Evolutionary conservation across 2,113 vertebrate species (phyloP).

Genomic region (Entomyzon cyanotis): DNA sequence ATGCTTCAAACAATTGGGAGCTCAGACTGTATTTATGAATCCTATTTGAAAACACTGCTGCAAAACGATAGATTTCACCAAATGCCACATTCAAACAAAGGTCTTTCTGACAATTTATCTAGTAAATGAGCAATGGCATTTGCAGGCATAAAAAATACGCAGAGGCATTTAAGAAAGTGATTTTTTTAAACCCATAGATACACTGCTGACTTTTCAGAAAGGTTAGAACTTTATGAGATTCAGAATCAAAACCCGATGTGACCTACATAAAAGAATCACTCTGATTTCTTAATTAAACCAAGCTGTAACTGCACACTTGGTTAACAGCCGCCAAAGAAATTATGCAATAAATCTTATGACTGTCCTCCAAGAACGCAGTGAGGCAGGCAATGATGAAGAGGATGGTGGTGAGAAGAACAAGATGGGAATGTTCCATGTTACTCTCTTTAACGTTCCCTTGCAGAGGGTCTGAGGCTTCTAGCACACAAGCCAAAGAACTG

Average conservation of each 20-base stretch:
- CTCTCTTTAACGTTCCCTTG: background rate
- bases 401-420: background rate
- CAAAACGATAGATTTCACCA: background rate
- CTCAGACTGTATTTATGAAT: constrained; percentile 1
- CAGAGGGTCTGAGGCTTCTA: background rate
- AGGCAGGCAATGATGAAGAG: constrained; percentile 15
- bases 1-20: background rate
- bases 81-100: constrained; percentile 31
- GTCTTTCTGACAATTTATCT: constrained; percentile 16
- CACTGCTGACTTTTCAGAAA: constrained; percentile 71
- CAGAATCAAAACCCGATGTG: constrained; percentile 81
- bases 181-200: background rate
- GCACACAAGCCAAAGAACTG: background rate
- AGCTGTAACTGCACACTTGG: constrained; percentile 71
- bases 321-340: constrained; percentile 70
- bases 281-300: constrained; percentile 81
- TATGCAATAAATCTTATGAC: constrained; percentile 76
- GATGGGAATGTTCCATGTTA: background rate
- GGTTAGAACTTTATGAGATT: constrained; percentile 64
- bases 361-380: constrained; percentile 70
- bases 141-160: background rate
- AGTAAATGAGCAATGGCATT: constrained; percentile 9
- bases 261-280: constrained; percentile 78
- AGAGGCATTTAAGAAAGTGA: background rate
- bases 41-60: background rate